Evolutionary conservation across 2,113 vertebrate genomes (phyloP).

Genomic region (Pollimyrus isidori): DNA sequence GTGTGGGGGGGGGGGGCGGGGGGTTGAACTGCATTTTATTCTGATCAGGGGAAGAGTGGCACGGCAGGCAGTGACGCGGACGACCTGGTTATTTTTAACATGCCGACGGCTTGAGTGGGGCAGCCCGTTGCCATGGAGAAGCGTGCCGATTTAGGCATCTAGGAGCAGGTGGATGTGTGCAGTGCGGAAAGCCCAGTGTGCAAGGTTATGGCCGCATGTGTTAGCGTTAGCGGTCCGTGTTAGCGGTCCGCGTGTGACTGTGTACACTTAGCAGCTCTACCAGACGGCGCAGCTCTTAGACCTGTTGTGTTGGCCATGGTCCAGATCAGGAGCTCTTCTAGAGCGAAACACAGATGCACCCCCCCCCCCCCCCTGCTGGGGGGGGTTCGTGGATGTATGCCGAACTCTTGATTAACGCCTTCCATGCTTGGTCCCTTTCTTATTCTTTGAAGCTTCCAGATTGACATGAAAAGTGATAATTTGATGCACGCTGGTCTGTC

Average conservation of each 20-base stretch:
- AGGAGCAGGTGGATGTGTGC: neutral
- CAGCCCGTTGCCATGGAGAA: neutral
- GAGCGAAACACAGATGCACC: neutral
- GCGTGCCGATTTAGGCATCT: neutral
- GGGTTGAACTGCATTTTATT: neutral
- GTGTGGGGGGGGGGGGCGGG: neutral
- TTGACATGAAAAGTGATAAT: neutral
- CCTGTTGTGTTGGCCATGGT: neutral
- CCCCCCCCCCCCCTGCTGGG: neutral
- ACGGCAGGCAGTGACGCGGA: neutral
- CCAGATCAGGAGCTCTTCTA: neutral
- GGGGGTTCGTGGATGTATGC: neutral
- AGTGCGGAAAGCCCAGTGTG: neutral
- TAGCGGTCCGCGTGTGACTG: slow-evolving; percentile 16
- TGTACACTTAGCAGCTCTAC: neutral
- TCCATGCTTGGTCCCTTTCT: neutral
- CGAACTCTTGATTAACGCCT: neutral
- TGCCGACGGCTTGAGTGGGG: neutral
- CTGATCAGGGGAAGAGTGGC: neutral
- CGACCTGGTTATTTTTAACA: slow-evolving; percentile 13
- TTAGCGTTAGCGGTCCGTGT: slow-evolving; percentile 14
- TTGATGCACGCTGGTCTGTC: neutral
- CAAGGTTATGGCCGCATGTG: slow-evolving; percentile 8
- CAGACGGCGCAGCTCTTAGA: no score
- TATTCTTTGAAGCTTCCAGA: neutral